Evolutionary conservation across 1,140 invertebrate species (phyloP).

Genomic region (Sipha flava): DNA sequence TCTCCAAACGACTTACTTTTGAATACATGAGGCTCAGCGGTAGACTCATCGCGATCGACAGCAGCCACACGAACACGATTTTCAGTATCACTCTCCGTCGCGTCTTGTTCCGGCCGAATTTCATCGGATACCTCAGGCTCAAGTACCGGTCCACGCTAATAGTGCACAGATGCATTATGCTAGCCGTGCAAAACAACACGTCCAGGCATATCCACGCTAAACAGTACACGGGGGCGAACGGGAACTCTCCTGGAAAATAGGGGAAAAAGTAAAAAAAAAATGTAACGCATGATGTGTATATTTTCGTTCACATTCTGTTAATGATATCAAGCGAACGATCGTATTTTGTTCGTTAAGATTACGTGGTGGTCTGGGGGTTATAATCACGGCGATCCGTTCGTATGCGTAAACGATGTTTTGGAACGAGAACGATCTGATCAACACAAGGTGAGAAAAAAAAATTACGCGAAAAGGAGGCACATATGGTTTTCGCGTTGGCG

Average conservation of each 20-base stretch:
- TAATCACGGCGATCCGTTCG: too few species aligned
- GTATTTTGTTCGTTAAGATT: too few species aligned
- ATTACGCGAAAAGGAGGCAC: too few species aligned
- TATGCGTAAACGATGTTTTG: too few species aligned
- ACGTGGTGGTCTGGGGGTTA: too few species aligned
- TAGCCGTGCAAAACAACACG: constrained; percentile 90
- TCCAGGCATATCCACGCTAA: constrained; percentile 83
- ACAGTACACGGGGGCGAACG: constrained; percentile 69
- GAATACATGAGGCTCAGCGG: constrained; percentile 81
- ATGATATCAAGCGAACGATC: too few species aligned
- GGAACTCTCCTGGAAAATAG: constrained; percentile 66
- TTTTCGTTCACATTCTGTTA: too few species aligned
- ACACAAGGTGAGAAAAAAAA: too few species aligned
- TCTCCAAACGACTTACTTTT: constrained; percentile 51
- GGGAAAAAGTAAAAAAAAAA: neutral
- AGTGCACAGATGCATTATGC: constrained; percentile 91
- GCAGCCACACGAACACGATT: constrained; percentile 82
- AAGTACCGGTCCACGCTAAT: constrained; percentile 88
- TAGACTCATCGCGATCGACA: constrained; percentile 79
- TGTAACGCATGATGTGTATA: too few species aligned
- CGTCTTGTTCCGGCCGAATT: constrained; percentile 83
- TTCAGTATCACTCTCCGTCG: constrained; percentile 74
- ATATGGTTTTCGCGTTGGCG: too few species aligned
- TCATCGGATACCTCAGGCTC: constrained; percentile 76
- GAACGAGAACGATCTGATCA: too few species aligned